These are phyloP conservation scores for Agonopterix arenella DNA, from an alignment of 2,888 invertebrate genomes.

Conservation along the genomic window DNA sequence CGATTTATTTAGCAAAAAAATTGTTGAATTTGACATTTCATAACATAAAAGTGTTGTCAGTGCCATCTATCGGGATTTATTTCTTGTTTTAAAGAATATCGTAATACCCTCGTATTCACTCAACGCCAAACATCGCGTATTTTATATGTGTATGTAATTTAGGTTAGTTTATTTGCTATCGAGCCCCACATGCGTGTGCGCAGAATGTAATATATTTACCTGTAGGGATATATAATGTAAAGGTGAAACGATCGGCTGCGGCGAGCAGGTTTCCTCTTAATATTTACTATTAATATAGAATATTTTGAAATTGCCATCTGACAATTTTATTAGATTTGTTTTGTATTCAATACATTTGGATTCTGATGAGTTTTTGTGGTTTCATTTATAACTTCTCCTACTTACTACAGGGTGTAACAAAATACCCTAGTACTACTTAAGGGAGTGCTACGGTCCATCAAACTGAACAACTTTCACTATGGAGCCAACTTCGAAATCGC, in stretches of 20 bases:
- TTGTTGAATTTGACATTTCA: no score
- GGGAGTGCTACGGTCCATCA: no score
- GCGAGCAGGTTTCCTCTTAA: conserved; percentile 28
- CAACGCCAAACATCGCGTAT: conserved; percentile 4
- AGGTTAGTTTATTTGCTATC: conserved; percentile 40
- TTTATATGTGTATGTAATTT: conserved; percentile 36
- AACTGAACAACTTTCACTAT: background rate
- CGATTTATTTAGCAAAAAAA: no score
- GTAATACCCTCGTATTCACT: background rate
- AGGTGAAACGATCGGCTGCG: conserved; percentile 12
- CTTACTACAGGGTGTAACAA: background rate
- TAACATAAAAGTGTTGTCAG: background rate
- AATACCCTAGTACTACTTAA: no score
- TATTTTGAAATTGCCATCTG: conserved; percentile 68
- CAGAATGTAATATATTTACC: conserved; percentile 23
- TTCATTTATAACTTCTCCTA: conserved; percentile 18
- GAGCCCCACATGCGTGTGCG: conserved; percentile 20
- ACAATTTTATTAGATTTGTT: conserved; percentile 72
- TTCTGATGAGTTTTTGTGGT: conserved; percentile 40
- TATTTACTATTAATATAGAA: conserved; percentile 57
- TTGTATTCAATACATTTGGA: conserved; percentile 76
- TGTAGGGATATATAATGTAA: conserved; percentile 1
- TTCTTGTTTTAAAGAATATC: background rate
- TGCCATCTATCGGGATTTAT: background rate
- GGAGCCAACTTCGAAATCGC: background rate